Conservation (phyloP, 2,113 vertebrate genomes). For the Promerops cafer region DNA sequence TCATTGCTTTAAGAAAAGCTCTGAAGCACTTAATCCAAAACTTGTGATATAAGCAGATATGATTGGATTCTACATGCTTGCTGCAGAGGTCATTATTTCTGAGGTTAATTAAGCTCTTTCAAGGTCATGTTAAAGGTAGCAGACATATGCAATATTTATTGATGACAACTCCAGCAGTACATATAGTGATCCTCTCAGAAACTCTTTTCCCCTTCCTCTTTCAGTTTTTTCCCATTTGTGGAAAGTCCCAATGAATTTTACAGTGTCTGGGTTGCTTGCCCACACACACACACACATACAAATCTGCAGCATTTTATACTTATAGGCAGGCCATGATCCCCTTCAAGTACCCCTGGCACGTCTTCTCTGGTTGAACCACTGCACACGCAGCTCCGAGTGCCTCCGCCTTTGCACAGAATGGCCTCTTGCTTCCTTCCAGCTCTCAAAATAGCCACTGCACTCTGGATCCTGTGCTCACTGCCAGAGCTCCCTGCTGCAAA, state of each 20-base stretch:
- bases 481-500: slow-evolving; percentile 46
- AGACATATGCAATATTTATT: not conserved
- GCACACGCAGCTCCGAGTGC: not conserved
- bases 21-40: not conserved
- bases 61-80: not conserved
- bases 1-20: not conserved
- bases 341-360: not conserved
- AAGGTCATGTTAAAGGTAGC: not conserved
- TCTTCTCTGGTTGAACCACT: not conserved
- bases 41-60: not conserved
- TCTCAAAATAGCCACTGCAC: slow-evolving; percentile 51
- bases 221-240: not conserved
- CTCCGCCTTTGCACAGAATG: slow-evolving; percentile 52
- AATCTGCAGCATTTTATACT: not conserved
- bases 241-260: not conserved
- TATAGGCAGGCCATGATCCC: not conserved
- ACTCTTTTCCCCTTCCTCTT: not conserved
- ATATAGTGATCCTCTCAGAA: not conserved
- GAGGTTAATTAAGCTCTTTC: slow-evolving; percentile 9
- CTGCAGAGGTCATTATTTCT: not conserved
- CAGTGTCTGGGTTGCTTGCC: not conserved
- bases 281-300: not conserved
- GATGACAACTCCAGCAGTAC: not conserved
- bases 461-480: not conserved
- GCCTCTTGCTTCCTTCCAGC: slow-evolving; percentile 50